Evolutionary conservation across 2,888 invertebrate genomes (phyloP).

Genomic region (Melanchra persicariae): DNA sequence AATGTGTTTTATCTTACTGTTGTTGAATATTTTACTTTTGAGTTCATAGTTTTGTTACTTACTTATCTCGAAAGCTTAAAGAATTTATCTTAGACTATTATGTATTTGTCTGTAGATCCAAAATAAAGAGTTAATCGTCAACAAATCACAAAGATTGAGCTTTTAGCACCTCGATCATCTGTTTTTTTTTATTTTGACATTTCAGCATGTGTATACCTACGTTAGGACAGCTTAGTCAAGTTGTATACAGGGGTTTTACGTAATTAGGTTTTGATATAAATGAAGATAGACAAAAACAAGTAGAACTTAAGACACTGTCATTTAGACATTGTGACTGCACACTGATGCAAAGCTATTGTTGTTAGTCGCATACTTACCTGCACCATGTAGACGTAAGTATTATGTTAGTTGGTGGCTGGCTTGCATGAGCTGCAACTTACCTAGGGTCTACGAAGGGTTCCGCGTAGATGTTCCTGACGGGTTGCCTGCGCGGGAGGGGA

Average conservation of each 20-base stretch:
- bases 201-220: not conserved
- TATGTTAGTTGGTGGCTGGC: slow-evolving; percentile 59
- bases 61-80: slow-evolving; percentile 55
- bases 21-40: slow-evolving; percentile 62
- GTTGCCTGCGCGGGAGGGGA: slow-evolving; percentile 91
- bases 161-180: slow-evolving; percentile 33
- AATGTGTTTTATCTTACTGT: slow-evolving; percentile 78
- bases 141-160: slow-evolving; percentile 40
- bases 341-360: slow-evolving; percentile 35
- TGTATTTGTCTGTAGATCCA: slow-evolving; percentile 38
- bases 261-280: not conserved
- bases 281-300: not conserved
- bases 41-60: slow-evolving; percentile 51
- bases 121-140: slow-evolving; percentile 44
- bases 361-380: slow-evolving; percentile 64
- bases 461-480: slow-evolving; percentile 92
- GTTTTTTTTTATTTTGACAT: slow-evolving; percentile 29
- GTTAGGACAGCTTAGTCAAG: not conserved
- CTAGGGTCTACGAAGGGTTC: slow-evolving; percentile 92
- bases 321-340: slow-evolving; percentile 29
- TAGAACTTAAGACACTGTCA: not conserved
- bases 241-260: not conserved
- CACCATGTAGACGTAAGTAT: not conserved
- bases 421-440: slow-evolving; percentile 77
- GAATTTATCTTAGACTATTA: slow-evolving; percentile 50